Percentiles rank a stretch among this genome's conserved stretches.
Evolutionary conservation across 2,113 vertebrate genomes (phyloP).

Genomic region (Corythoichthys intestinalis): DNA sequence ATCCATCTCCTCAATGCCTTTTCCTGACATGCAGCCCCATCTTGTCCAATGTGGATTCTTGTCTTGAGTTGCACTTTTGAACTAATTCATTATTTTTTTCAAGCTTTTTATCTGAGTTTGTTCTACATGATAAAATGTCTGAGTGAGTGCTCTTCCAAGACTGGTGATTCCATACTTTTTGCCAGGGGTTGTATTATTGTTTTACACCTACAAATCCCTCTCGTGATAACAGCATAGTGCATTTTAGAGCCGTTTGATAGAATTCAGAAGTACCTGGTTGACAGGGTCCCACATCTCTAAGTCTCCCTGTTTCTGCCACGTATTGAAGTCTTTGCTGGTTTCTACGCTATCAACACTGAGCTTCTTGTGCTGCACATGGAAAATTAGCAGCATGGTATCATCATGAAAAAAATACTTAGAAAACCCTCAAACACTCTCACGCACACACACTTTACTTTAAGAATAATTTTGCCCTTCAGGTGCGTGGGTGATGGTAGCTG

Average conservation of each 20-base stretch:
- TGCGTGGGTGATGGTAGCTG: conserved; percentile 92
- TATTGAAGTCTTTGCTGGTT: conserved; percentile 75
- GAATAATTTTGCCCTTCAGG: conserved; percentile 89
- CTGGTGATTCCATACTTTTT: too few species aligned
- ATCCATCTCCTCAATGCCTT: too few species aligned
- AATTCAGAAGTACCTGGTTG: conserved; percentile 78
- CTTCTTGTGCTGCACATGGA: conserved; percentile 86
- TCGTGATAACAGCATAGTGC: neutral
- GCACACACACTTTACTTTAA: conserved; percentile 76
- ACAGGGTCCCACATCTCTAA: conserved; percentile 95
- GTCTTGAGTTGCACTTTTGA: too few species aligned
- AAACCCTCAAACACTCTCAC: neutral
- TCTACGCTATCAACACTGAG: conserved; percentile 78
- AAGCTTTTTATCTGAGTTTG: too few species aligned
- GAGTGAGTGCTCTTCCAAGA: too few species aligned
- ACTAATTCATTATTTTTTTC: too few species aligned
- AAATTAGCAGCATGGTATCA: conserved; percentile 5
- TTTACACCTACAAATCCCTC: too few species aligned
- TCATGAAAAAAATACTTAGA: too few species aligned
- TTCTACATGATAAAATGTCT: too few species aligned
- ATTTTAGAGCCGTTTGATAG: neutral
- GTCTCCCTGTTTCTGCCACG: conserved; percentile 83
- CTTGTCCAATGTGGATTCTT: too few species aligned
- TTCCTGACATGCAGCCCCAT: too few species aligned
- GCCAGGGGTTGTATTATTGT: too few species aligned